phyloP scores from a whole-genome alignment of 2,888 invertebrate species.

The Spatulosminthurus flaviceps region DNA sequence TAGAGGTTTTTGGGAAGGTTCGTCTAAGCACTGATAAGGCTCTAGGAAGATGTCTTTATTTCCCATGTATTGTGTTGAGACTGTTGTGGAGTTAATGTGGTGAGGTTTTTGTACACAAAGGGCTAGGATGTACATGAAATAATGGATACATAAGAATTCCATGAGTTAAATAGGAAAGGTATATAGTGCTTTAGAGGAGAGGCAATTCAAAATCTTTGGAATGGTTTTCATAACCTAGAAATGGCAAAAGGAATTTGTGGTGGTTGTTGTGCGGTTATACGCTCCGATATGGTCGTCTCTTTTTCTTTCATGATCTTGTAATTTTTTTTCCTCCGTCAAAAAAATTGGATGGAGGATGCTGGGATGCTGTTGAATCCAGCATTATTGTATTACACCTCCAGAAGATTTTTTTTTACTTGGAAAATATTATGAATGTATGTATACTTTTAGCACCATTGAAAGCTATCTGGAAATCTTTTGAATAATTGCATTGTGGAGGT shows the following conservation, averaged over 20 bases:
- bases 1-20: neutral
- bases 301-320: neutral
- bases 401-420: no score
- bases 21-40: neutral
- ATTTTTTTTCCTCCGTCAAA: neutral
- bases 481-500: constrained; percentile 14
- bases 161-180: neutral
- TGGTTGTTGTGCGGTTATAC: neutral
- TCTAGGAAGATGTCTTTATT: constrained; percentile 1
- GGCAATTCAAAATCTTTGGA: neutral
- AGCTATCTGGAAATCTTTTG: constrained; percentile 12
- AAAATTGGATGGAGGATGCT: constrained; percentile 5
- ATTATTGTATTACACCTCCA: neutral
- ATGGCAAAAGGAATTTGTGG: constrained; percentile 10
- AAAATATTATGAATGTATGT: neutral
- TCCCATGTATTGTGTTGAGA: neutral
- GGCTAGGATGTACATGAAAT: neutral
- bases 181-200: no score
- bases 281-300: constrained; percentile 7
- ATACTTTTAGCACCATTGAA: constrained; percentile 4
- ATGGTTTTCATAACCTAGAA: neutral
- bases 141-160: neutral
- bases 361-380: neutral
- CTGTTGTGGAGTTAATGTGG: neutral
- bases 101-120: neutral